These are phyloP conservation scores for Spondyliosoma cantharus DNA, from an alignment of 2,797 vertebrate species.

Conservation along the genomic window DNA sequence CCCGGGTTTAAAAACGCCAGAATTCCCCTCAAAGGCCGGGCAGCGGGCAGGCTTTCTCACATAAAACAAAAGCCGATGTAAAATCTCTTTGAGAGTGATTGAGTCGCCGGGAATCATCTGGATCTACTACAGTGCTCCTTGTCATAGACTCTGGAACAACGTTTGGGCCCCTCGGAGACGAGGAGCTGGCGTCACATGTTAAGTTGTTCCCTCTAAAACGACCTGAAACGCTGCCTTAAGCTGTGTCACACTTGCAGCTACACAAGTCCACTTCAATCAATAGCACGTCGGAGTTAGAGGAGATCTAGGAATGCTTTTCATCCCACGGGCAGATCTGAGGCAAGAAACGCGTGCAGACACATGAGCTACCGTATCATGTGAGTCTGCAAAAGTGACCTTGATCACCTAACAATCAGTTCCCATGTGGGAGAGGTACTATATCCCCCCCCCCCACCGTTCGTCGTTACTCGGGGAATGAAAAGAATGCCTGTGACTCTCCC, in stretches of 20 bases:
- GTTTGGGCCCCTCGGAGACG: background rate
- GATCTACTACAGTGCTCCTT: too few relatives aligned
- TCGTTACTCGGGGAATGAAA: slow-evolving; percentile 33
- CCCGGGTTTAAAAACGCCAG: too few relatives aligned
- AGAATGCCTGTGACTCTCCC: slow-evolving; percentile 42
- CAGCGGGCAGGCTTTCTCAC: too few relatives aligned
- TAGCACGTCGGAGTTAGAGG: background rate
- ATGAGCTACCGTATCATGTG: slow-evolving; percentile 54
- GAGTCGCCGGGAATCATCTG: too few relatives aligned
- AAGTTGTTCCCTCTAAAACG: background rate
- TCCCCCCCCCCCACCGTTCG: slow-evolving; percentile 21
- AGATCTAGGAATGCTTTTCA: slow-evolving; percentile 1
- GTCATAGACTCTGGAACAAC: background rate
- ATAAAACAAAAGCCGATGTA: background rate
- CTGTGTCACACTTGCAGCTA: slow-evolving; percentile 28
- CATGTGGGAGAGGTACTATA: slow-evolving; percentile 8
- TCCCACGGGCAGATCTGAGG: background rate
- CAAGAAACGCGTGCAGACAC: slow-evolving; percentile 34
- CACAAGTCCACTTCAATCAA: slow-evolving; percentile 9
- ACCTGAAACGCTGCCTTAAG: slow-evolving; percentile 20
- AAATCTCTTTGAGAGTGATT: background rate
- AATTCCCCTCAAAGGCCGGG: too few relatives aligned
- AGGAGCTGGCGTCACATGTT: background rate
- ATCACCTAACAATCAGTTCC: slow-evolving; percentile 34
- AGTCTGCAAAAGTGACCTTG: slow-evolving; percentile 29